A percentile compares a stretch with the other conserved stretches of the same genome.
phyloP scores from a whole-genome alignment of 2,797 vertebrate species.

The Xiphophorus birchmanni region DNA sequence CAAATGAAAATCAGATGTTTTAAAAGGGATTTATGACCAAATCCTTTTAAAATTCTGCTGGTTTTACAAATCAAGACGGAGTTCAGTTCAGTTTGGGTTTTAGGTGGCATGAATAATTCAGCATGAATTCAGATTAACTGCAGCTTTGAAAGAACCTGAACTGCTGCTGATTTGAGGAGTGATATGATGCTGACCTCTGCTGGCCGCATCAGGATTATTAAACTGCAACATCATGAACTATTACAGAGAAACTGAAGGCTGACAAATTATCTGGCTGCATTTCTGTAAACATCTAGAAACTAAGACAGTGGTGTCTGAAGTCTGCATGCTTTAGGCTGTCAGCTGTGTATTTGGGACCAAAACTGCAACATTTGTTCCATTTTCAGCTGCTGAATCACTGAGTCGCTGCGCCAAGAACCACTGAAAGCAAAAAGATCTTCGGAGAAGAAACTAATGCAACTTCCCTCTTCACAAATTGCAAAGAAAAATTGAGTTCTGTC shows the following conservation, averaged over 20 bases:
- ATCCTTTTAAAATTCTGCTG: background rate
- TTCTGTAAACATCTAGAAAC: background rate
- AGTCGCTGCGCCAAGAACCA: too few species aligned
- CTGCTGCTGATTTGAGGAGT: background rate
- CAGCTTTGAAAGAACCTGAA: slow-evolving; percentile 29
- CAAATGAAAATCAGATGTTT: background rate
- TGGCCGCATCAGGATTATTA: slow-evolving; percentile 41
- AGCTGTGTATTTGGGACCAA: too few species aligned
- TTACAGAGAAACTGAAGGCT: background rate
- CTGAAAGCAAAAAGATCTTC: background rate
- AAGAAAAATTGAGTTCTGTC: background rate
- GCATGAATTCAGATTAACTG: slow-evolving; percentile 48
- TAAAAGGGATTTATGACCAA: background rate
- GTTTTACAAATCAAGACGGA: background rate
- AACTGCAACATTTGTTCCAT: too few species aligned
- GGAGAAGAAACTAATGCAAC: background rate
- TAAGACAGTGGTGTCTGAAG: background rate
- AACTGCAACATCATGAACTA: background rate
- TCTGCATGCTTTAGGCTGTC: background rate
- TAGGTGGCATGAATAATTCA: slow-evolving; percentile 72
- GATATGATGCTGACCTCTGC: slow-evolving; percentile 75
- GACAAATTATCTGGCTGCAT: background rate
- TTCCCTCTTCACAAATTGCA: too few species aligned
- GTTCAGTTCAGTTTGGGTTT: slow-evolving; percentile 67
- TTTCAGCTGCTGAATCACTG: too few species aligned